A percentile compares a stretch with the other conserved stretches of the same genome.
phyloP scores from a whole-genome alignment of 2,797 vertebrate species.

The Typhlichthys subterraneus region DNA sequence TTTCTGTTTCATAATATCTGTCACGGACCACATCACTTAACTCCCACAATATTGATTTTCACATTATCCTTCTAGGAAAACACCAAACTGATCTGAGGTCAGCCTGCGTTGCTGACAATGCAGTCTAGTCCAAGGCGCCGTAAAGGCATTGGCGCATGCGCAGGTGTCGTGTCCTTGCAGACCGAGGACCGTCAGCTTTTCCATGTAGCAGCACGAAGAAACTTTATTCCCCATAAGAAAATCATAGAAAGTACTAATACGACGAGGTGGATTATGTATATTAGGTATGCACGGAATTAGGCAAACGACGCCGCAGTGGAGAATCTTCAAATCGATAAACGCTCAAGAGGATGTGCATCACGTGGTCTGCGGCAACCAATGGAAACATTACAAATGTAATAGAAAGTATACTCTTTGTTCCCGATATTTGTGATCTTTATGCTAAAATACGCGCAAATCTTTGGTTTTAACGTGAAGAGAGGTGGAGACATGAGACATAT shows the following conservation, averaged over 20 bases:
- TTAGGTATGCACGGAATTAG: not conserved
- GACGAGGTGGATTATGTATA: not conserved
- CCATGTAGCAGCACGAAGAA: too few species aligned
- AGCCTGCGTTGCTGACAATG: too few species aligned
- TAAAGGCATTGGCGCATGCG: too few species aligned
- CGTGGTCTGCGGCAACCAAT: slow-evolving; percentile 71
- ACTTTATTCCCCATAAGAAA: not conserved
- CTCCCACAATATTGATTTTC: too few species aligned
- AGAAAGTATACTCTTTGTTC: slow-evolving; percentile 72
- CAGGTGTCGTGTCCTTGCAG: too few species aligned
- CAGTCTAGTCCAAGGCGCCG: too few species aligned
- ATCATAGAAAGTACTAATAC: not conserved
- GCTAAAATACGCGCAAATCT: not conserved
- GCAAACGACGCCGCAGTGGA: not conserved
- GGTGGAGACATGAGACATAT: not conserved
- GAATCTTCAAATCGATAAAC: not conserved
- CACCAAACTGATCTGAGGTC: too few species aligned
- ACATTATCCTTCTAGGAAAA: too few species aligned
- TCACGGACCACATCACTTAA: too few species aligned
- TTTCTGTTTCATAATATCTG: too few species aligned
- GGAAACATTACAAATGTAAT: slow-evolving; percentile 29
- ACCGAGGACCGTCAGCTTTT: too few species aligned
- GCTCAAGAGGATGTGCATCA: slow-evolving; percentile 40
- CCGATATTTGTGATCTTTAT: slow-evolving; percentile 56
- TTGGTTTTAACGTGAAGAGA: not conserved